These are phyloP conservation scores for Cryptus viduatorius DNA, from an alignment of 2,888 invertebrate genomes.

Conservation along the genomic window DNA sequence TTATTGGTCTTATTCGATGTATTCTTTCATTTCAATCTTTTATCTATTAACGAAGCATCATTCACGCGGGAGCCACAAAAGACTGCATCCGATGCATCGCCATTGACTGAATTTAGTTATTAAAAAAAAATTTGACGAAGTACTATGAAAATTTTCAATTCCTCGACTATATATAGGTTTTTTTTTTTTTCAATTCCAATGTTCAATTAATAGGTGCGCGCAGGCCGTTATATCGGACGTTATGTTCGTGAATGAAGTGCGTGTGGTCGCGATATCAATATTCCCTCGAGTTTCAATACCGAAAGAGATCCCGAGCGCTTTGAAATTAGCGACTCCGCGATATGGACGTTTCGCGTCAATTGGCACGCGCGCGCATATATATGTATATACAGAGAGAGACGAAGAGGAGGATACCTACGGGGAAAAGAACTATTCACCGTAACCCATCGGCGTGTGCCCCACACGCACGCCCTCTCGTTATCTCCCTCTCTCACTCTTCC, in stretches of 20 bases:
- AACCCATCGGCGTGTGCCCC: constrained; percentile 48
- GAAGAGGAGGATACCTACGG: background rate
- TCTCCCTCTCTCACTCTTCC: constrained; percentile 31
- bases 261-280: constrained; percentile 53
- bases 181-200: constrained; percentile 27
- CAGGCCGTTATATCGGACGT: constrained; percentile 11
- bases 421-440: constrained; percentile 56
- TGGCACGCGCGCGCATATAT: constrained; percentile 35
- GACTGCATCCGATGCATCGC: too few relatives aligned
- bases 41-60: too few relatives aligned
- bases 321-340: constrained; percentile 65
- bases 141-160: background rate
- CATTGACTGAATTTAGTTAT: background rate
- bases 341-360: constrained; percentile 64
- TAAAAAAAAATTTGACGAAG: too few relatives aligned
- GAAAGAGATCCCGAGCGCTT: constrained; percentile 51
- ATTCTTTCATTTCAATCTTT: too few relatives aligned
- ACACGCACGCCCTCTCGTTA: background rate
- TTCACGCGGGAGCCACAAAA: too few relatives aligned
- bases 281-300: constrained; percentile 56
- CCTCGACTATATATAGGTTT: constrained; percentile 8
- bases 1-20: too few relatives aligned
- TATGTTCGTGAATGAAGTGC: constrained; percentile 29
- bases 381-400: background rate
- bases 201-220: constrained; percentile 51